A percentile compares a stretch with the other conserved stretches of the same genome.
Evolutionary conservation across 1,140 invertebrate species (phyloP).

Genomic region (Papilio machaon): DNA sequence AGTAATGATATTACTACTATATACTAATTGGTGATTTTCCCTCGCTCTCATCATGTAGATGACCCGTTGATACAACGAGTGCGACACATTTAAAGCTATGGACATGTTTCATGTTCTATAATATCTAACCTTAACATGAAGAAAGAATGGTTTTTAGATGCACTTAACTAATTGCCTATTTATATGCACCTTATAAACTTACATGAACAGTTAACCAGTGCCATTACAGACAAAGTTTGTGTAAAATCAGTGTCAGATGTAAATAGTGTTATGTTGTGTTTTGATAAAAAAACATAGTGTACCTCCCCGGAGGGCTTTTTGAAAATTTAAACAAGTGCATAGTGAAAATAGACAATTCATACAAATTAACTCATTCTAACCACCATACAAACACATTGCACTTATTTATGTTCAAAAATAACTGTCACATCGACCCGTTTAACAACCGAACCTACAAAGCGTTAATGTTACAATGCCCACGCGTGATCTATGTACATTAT

Average conservation of each 20-base stretch:
- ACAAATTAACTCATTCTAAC: constrained; percentile 62
- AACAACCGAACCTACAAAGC: constrained; percentile 66
- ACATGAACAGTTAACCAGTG: constrained; percentile 74
- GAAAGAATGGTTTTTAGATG: constrained; percentile 73
- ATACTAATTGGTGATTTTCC: constrained; percentile 68
- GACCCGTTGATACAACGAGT: constrained; percentile 80
- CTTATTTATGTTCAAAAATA: constrained; percentile 59
- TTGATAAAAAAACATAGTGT: constrained; percentile 70
- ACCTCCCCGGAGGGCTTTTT: constrained; percentile 52
- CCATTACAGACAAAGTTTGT: constrained; percentile 75
- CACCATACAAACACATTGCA: constrained; percentile 51
- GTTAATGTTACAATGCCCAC: constrained; percentile 63
- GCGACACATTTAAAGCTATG: constrained; percentile 81
- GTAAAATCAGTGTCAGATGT: constrained; percentile 75
- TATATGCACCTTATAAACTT: constrained; percentile 73
- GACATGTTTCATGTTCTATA: constrained; percentile 80
- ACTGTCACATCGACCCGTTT: constrained; percentile 55
- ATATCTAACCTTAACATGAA: constrained; percentile 77
- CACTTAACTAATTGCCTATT: constrained; percentile 68
- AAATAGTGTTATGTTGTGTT: constrained; percentile 72
- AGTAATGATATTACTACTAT: constrained; percentile 79
- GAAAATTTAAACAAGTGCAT: constrained; percentile 76
- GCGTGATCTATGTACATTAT: constrained; percentile 79
- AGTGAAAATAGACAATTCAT: constrained; percentile 72
- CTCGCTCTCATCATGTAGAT: constrained; percentile 72